Evolutionary conservation across 2,888 invertebrate genomes (phyloP), one percentile per base, ranked within the genome.

Genomic region (Eudemis profundana): DNA sequence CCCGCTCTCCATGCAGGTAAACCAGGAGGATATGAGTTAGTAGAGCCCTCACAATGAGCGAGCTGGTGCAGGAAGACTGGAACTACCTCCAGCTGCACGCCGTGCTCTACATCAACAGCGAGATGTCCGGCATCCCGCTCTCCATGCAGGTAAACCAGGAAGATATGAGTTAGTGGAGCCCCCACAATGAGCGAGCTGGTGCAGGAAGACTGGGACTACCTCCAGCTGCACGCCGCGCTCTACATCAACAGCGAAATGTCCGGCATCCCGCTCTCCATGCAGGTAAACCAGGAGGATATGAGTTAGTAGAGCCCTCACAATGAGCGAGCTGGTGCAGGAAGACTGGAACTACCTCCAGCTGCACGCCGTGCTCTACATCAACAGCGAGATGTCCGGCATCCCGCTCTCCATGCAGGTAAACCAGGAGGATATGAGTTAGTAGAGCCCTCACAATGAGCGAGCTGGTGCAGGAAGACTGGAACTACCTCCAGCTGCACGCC

Each of bases 211-310:
- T 99, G 99, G 99, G 99, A 99, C 84, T 98, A 97, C 83, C 93
- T 98, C 61, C 98, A 99, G 90, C 93, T 99, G 50, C 98, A 99
- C 85, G 97, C 97, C 69, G 98, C 99, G 0, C 93, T 99, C 2
- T 97, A 98, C 81, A 98, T 99, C 75, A 99, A 99, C 88, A 98
- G 98, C 81, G 99, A 99, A 93, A 95, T 98, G 81, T 97, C 98
- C 5, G 99, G 98, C 15, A 96, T 99, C 64, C 98, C 98, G 3
- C 83, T 96, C 15, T 95, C 96, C 66, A 97, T 98, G 97, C 96
- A 97, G 93, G 96, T 96, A 5, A n/a, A n/a, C n/a, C n/a, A n/a
- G n/a, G n/a, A n/a, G n/a, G n/a, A n/a, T n/a, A n/a, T n/a, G n/a
- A 23, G 23, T 5, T 5, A 23, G 23, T 5, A 23, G 23, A 79